phyloP scores from a whole-genome alignment of 2,113 vertebrate species.

The Otis tarda region DNA sequence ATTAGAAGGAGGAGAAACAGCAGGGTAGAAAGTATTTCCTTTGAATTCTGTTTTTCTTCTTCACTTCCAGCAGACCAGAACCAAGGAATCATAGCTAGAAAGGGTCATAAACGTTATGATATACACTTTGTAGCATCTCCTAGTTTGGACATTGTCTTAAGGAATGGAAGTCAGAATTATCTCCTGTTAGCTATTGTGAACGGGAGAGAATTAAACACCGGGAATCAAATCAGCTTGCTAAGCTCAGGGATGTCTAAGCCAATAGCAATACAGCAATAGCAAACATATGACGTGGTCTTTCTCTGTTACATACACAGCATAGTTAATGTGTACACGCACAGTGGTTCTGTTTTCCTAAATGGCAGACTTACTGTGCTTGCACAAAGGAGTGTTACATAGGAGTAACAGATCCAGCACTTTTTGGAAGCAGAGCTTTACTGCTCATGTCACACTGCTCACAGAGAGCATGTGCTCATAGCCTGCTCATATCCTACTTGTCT shows the following conservation, averaged over 20 bases:
- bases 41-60: background rate
- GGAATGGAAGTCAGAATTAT: background rate
- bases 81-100: background rate
- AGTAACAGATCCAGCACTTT: constrained; percentile 10
- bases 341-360: background rate
- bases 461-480: background rate
- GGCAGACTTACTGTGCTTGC: background rate
- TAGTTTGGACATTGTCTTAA: background rate
- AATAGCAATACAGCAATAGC: background rate
- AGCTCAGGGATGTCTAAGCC: background rate
- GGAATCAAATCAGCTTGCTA: background rate
- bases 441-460: background rate
- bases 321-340: background rate
- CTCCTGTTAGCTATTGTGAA: background rate
- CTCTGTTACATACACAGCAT: background rate
- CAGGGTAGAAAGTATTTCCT: background rate
- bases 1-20: background rate
- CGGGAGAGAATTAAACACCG: background rate
- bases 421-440: background rate
- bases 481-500: background rate
- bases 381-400: background rate
- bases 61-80: background rate
- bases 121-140: background rate
- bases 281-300: background rate
- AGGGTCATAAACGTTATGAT: background rate